Conservation (phyloP, 2,888 invertebrate species). For the Nineta flava region DNA sequence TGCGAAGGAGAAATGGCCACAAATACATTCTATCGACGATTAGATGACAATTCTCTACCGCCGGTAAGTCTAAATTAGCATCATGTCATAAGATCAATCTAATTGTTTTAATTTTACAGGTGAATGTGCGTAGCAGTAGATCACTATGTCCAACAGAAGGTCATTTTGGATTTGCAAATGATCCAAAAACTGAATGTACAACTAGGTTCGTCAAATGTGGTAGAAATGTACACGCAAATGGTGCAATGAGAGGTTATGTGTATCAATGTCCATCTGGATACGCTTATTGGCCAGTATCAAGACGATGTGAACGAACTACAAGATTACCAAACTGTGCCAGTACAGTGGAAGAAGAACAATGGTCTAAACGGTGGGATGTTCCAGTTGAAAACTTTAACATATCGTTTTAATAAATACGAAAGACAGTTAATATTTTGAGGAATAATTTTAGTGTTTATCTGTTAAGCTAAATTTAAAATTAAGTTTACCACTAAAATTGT, state of each 20-base stretch:
- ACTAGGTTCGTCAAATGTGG: slow-evolving; percentile 57
- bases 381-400: slow-evolving; percentile 38
- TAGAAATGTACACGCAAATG: slow-evolving; percentile 27
- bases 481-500: too few species aligned
- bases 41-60: slow-evolving; percentile 33
- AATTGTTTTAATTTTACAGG: slow-evolving; percentile 31
- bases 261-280: slow-evolving; percentile 64
- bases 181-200: slow-evolving; percentile 39
- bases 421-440: not conserved
- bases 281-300: slow-evolving; percentile 61
- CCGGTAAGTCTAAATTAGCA: slow-evolving; percentile 34
- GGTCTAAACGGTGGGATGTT: slow-evolving; percentile 36
- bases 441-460: too few species aligned
- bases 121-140: slow-evolving; percentile 37
- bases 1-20: slow-evolving; percentile 40
- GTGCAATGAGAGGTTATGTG: slow-evolving; percentile 46
- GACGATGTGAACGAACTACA: slow-evolving; percentile 51
- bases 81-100: not conserved
- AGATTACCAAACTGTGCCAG: slow-evolving; percentile 45
- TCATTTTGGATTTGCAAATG: slow-evolving; percentile 45
- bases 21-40: slow-evolving; percentile 35
- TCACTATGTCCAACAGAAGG: slow-evolving; percentile 51
- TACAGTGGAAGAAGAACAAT: slow-evolving; percentile 25
- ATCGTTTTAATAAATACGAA: slow-evolving; percentile 27
- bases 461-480: too few species aligned